Evolutionary conservation across 2,113 vertebrate species (phyloP).

Genomic region (Peucedramus taeniatus): DNA sequence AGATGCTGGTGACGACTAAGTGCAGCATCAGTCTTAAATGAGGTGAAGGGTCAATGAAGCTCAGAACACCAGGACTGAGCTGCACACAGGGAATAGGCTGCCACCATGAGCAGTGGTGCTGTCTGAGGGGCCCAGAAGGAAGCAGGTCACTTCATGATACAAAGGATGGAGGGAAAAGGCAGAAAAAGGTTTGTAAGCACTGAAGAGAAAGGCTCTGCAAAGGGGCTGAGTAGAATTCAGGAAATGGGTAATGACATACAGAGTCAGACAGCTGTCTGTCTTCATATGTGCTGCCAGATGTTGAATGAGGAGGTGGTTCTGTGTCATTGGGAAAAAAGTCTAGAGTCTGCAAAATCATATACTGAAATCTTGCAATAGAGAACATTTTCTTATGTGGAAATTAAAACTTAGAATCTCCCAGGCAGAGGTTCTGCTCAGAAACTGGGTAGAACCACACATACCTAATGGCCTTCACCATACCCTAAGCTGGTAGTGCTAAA

Average conservation of each 20-base stretch:
- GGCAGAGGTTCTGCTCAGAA: background rate
- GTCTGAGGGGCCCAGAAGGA: background rate
- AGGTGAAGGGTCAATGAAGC: background rate
- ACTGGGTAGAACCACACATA: background rate
- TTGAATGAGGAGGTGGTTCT: background rate
- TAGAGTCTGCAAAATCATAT: background rate
- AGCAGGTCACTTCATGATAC: background rate
- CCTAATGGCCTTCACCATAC: background rate
- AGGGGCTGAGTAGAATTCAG: background rate
- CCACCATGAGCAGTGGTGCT: fast-evolving
- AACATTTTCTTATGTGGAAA: background rate
- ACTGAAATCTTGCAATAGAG: background rate
- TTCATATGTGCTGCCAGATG: background rate
- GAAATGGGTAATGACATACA: background rate
- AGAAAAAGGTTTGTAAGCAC: background rate
- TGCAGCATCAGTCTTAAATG: background rate
- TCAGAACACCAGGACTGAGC: background rate
- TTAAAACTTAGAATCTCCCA: background rate
- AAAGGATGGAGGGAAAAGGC: background rate
- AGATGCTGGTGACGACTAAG: background rate
- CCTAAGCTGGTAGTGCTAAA: background rate
- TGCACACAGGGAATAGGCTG: background rate
- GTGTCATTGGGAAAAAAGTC: background rate
- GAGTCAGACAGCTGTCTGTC: background rate
- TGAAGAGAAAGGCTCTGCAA: background rate